Conservation (phyloP, 2,888 invertebrate species). For the Brachylomia viminalis region DNA sequence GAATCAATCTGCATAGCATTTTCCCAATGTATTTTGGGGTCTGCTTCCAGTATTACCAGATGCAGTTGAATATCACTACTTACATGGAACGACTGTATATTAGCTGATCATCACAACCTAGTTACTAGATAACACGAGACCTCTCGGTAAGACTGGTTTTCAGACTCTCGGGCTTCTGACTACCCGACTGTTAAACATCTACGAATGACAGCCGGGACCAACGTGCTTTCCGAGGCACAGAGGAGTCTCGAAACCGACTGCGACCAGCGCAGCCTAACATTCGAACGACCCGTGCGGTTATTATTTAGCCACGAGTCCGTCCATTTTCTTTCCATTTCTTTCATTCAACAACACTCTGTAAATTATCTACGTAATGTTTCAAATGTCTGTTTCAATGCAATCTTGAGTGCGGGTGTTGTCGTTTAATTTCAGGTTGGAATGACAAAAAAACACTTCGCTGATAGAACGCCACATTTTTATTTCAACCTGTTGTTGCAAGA, state of each 20-base stretch:
- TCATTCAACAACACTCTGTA: neutral
- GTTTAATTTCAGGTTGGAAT: conserved; percentile 1
- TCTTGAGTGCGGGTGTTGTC: neutral
- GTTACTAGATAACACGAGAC: neutral
- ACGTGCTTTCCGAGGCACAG: neutral
- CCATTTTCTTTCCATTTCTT: neutral
- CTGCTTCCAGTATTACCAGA: neutral
- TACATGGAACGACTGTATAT: neutral
- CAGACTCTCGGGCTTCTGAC: neutral
- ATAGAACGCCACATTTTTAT: neutral
- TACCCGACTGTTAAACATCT: neutral
- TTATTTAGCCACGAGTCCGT: neutral
- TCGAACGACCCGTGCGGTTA: no score
- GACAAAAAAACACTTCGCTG: neutral
- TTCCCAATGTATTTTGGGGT: neutral
- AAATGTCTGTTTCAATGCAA: neutral
- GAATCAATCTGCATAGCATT: neutral
- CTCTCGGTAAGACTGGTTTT: neutral
- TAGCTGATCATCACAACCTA: neutral
- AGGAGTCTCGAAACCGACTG: no score
- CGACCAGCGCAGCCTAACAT: neutral
- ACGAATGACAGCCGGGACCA: neutral
- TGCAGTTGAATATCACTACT: neutral
- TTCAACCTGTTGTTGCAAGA: neutral
- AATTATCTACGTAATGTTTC: no score